Conservation (phyloP, 2,888 invertebrate genomes). For the Apamea epomidion region DNA sequence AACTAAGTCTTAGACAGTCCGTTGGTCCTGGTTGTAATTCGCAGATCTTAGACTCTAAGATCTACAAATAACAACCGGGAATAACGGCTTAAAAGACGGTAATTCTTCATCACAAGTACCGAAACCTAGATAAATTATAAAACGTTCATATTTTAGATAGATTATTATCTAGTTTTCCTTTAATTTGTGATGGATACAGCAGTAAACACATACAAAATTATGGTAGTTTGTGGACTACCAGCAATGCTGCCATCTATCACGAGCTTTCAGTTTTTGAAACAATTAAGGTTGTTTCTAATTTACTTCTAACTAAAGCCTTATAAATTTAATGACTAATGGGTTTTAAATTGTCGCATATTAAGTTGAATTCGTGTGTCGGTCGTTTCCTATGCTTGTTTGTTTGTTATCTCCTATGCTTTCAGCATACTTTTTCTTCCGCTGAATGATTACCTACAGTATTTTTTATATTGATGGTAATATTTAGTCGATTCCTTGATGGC, state of each 20-base stretch:
- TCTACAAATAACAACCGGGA: not conserved
- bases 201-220: not conserved
- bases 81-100: too few species aligned
- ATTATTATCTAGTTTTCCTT: not conserved
- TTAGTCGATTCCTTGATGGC: conserved; percentile 62
- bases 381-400: too few species aligned
- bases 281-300: too few species aligned
- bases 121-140: too few species aligned
- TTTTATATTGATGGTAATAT: not conserved
- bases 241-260: not conserved
- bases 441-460: not conserved
- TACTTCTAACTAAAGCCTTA: not conserved
- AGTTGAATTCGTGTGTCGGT: too few species aligned
- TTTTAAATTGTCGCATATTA: not conserved
- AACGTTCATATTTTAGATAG: not conserved
- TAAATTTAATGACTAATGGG: not conserved
- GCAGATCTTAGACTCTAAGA: too few species aligned
- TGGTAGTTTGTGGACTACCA: not conserved
- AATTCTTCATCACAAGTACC: too few species aligned
- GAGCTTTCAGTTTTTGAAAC: not conserved
- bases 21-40: too few species aligned
- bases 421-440: not conserved
- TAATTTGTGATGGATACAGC: not conserved
- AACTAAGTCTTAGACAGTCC: not conserved
- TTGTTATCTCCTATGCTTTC: not conserved